phyloP scores from a whole-genome alignment of 1,140 invertebrate genomes.

The Pogonognathellus flavescens region DNA sequence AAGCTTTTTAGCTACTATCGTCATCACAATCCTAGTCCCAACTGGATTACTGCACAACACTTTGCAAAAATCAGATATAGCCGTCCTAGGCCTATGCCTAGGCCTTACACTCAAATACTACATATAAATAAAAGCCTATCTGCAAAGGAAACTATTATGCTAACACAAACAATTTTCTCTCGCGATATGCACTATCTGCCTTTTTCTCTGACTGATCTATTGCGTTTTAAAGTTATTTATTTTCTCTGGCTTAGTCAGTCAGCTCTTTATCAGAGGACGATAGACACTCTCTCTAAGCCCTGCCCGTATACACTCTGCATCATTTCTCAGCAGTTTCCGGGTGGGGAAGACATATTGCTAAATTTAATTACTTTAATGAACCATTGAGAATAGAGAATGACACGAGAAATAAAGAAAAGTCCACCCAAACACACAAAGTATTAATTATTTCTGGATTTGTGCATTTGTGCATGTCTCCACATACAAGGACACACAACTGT shows the following conservation, averaged over 20 bases:
- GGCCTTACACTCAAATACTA: too few species aligned
- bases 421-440: background rate
- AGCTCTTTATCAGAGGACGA: background rate
- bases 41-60: background rate
- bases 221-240: background rate
- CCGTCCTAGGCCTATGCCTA: too few species aligned
- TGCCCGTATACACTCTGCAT: background rate
- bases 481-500: too few species aligned
- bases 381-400: background rate
- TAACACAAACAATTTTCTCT: conserved; percentile 5
- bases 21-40: conserved; percentile 8
- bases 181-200: background rate
- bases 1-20: conserved; percentile 29
- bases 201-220: conserved; percentile 5
- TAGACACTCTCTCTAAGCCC: background rate
- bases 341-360: background rate
- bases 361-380: conserved; percentile 31
- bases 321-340: background rate
- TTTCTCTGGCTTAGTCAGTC: background rate
- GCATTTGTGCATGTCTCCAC: too few species aligned
- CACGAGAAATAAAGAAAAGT: background rate
- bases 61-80: too few species aligned
- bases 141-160: background rate
- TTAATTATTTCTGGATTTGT: too few species aligned
- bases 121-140: too few species aligned